Evolutionary conservation across 2,797 vertebrate species (phyloP), one percentile per base, ranked within the genome.

Genomic region (Tolypeutes matacus): DNA sequence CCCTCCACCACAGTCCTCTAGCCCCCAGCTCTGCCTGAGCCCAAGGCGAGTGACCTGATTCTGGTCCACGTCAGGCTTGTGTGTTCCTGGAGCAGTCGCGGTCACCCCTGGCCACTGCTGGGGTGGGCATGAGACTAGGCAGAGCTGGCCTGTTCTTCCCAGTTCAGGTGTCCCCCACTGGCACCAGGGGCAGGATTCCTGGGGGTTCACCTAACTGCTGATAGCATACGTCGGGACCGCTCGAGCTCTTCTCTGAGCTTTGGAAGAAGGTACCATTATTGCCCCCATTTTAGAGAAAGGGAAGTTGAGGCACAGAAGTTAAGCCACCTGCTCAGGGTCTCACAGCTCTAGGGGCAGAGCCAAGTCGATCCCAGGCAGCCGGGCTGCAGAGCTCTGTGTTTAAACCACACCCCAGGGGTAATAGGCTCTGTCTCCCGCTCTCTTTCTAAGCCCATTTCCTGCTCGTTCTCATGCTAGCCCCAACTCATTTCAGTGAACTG

Each of bases 401-500:
- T 18, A 56, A 60, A 29, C 60, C 20, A 6, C 62, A 20, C 21
- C 23, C 39, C 6, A 9, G 17, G 9, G 3, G 14, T 7, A 6
- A 8, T 3, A 49, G 53, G 56, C 56, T 56, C 56, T 7, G 0
- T 31, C 4, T 46, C 58, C 78, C 53, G 46, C 6, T 31, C 56
- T 72, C 51, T 76, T 39, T n/a, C 0, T 17, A 31, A 51, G 53
- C 81, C 69, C 72, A 34, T 69, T 93, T 92, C 92, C 92, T 91
- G 86, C n/a, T 69, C 91, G 0, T 75, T 77, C 94, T 80, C 65
- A 13, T 4, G 51, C 25, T 10, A 64, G 72, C 76, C 65, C 53
- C 46, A 31, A 5, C 65, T 76, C 91, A 62, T 84, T 67, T 80
- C 73, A 78, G 0, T 29, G 15, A 65, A 39, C 42, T 39, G 53